Percentiles rank a stretch among this genome's conserved stretches.
These are phyloP conservation scores for Ictidomys tridecemlineatus DNA, from an alignment of 2,113 vertebrate genomes.

Conservation along the genomic window DNA sequence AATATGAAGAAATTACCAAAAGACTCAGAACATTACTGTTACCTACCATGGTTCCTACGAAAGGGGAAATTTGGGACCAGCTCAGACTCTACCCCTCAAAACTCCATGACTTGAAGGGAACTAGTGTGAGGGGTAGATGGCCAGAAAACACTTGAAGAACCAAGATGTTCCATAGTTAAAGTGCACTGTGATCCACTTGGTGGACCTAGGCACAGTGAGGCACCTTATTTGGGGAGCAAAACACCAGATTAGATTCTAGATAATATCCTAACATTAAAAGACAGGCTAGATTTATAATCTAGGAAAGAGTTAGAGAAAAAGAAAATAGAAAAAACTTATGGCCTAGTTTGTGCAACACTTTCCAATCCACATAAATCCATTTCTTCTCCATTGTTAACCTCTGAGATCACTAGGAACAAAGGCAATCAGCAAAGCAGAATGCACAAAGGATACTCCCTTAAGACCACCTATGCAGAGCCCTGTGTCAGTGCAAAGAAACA, in stretches of 20 bases:
- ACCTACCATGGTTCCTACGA: not conserved
- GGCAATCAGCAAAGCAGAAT: not conserved
- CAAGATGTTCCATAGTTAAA: not conserved
- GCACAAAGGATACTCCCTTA: not conserved
- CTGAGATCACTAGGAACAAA: not conserved
- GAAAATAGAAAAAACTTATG: not conserved
- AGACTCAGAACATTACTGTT: not conserved
- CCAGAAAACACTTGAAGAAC: not conserved
- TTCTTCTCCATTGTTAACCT: not conserved
- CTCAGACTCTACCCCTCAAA: not conserved
- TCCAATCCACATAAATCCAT: not conserved
- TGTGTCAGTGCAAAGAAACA: not conserved
- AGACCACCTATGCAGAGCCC: not conserved
- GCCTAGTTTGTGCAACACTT: not conserved
- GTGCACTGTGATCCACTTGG: not conserved
- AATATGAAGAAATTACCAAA: not conserved
- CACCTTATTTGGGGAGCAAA: not conserved
- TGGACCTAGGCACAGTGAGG: not conserved
- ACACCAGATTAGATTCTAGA: not conserved
- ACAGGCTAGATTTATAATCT: not conserved
- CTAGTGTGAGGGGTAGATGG: not conserved
- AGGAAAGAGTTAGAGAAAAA: not conserved
- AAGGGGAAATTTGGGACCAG: not conserved
- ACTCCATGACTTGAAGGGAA: not conserved
- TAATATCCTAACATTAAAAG: constrained; percentile 16